Evolutionary conservation across 2,888 invertebrate species (phyloP).

Genomic region (Bruchidius siliquastri): DNA sequence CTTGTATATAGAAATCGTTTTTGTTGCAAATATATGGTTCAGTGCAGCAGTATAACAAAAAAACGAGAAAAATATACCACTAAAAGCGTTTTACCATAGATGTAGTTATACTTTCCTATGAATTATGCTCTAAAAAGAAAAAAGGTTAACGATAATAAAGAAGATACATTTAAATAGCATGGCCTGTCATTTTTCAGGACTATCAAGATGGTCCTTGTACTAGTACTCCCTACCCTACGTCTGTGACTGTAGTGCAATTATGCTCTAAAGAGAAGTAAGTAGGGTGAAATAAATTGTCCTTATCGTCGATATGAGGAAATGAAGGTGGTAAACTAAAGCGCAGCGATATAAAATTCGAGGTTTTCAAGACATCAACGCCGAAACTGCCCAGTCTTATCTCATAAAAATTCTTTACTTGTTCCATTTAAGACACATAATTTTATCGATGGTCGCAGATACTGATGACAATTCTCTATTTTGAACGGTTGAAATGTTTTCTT

Average conservation of each 20-base stretch:
- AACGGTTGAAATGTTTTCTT: constrained; percentile 45
- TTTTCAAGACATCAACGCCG: constrained; percentile 37
- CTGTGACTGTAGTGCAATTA: background rate
- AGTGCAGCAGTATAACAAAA: too few relatives aligned
- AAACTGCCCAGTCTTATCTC: constrained; percentile 31
- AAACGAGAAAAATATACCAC: too few relatives aligned
- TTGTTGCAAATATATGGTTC: too few relatives aligned
- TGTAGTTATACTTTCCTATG: too few relatives aligned
- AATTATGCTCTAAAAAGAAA: too few relatives aligned
- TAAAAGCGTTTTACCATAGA: too few relatives aligned
- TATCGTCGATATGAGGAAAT: constrained; percentile 33
- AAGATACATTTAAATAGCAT: too few relatives aligned
- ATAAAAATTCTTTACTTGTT: constrained; percentile 26
- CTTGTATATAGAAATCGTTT: too few relatives aligned
- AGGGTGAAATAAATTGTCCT: constrained; percentile 19
- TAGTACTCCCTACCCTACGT: background rate
- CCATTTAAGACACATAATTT: constrained; percentile 42
- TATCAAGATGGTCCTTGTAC: too few relatives aligned
- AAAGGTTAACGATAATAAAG: too few relatives aligned
- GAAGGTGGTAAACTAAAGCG: constrained; percentile 38
- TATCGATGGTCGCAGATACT: constrained; percentile 38
- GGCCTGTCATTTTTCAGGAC: too few relatives aligned
- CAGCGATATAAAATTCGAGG: constrained; percentile 28
- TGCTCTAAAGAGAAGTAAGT: constrained; percentile 8
- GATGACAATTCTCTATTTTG: constrained; percentile 44